phyloP scores from a whole-genome alignment of 2,797 vertebrate species.

The Peromyscus aztecus region DNA sequence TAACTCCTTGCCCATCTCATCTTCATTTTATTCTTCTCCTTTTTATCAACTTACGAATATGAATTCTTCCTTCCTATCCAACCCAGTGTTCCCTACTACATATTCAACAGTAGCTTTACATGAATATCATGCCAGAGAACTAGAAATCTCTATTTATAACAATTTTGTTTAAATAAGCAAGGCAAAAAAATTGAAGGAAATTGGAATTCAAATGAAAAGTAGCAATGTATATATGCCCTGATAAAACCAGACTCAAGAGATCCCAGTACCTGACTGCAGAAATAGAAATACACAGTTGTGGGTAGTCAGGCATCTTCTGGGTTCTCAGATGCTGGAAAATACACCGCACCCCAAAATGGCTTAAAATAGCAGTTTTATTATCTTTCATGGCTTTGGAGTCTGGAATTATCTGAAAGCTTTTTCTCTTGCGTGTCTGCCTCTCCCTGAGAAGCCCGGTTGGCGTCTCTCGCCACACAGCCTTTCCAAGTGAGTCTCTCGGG shows the following conservation, averaged over 20 bases:
- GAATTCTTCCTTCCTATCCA: not conserved
- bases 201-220: not conserved
- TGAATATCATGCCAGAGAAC: not conserved
- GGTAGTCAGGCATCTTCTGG: not conserved
- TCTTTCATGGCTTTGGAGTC: not conserved
- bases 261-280: not conserved
- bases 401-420: not conserved
- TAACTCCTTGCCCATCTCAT: not conserved
- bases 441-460: not conserved
- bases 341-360: not conserved
- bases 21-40: not conserved
- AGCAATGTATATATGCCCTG: not conserved
- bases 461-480: not conserved
- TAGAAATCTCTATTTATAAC: not conserved
- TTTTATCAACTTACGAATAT: not conserved
- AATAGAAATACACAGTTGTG: slow-evolving; percentile 19
- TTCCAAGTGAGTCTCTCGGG: not conserved
- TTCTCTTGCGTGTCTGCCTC: not conserved
- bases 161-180: slow-evolving; percentile 34
- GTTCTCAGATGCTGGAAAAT: not conserved
- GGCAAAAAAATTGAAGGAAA: not conserved
- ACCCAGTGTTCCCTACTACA: slow-evolving; percentile 16
- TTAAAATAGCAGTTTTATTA: slow-evolving; percentile 41
- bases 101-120: not conserved
- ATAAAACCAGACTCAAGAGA: not conserved